Conservation (phyloP, 2,797 vertebrate genomes). For the Cuniculus paca region DNA sequence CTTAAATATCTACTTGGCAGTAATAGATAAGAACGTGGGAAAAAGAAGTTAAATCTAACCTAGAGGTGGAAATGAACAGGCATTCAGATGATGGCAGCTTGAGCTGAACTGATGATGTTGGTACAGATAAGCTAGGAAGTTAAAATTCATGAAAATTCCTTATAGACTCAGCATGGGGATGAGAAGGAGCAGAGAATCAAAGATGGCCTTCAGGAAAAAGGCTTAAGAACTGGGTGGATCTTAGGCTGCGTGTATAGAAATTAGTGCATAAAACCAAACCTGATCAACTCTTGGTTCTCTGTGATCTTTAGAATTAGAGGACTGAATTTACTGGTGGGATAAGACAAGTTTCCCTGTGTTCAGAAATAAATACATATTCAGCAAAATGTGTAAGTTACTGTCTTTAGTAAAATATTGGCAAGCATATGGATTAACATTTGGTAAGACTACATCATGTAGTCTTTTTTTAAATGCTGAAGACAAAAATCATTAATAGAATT, state of each 20-base stretch:
- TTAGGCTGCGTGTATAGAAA: not conserved
- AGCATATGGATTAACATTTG: not conserved
- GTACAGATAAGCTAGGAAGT: not conserved
- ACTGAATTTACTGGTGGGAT: not conserved
- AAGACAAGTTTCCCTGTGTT: not conserved
- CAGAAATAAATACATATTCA: not conserved
- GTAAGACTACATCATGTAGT: not conserved
- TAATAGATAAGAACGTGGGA: not conserved
- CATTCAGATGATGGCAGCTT: not conserved
- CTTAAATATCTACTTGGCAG: not conserved
- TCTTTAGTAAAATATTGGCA: not conserved
- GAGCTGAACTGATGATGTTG: not conserved
- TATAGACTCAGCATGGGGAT: not conserved
- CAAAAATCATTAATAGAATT: slow-evolving; percentile 3
- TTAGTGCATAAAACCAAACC: not conserved
- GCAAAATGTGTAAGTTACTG: not conserved
- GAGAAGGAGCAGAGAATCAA: not conserved
- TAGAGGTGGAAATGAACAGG: not conserved
- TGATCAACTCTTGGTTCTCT: not conserved
- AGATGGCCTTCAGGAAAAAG: not conserved
- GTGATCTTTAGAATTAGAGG: not conserved
- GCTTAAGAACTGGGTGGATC: not conserved
- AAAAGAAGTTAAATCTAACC: not conserved
- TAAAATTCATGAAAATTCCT: not conserved
- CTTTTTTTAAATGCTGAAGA: not conserved